phyloP scores from a whole-genome alignment of 2,113 vertebrate genomes.

The Scartelaos histophorus region DNA sequence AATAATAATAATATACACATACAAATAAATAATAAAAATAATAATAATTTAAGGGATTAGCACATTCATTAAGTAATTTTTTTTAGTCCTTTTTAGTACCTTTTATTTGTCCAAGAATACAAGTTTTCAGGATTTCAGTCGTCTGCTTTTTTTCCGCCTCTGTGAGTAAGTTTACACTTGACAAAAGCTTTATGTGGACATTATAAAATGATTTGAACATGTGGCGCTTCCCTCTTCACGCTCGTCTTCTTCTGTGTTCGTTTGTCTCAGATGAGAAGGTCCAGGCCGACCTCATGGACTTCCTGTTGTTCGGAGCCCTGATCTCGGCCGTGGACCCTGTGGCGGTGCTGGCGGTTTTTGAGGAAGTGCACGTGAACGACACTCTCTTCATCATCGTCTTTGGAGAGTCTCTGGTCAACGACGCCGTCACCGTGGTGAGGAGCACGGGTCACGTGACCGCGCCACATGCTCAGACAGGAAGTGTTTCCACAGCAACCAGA shows the following conservation, averaged over 20 bases:
- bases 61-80: too few species aligned
- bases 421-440: constrained; percentile 97
- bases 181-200: too few species aligned
- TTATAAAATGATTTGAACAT: too few species aligned
- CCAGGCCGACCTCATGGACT: constrained; percentile 90
- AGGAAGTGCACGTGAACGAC: constrained; percentile 95
- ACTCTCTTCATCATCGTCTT: constrained; percentile 98
- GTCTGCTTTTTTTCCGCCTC: too few species aligned
- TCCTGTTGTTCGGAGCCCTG: constrained; percentile 92
- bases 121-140: too few species aligned
- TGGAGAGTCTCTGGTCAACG: constrained; percentile 93
- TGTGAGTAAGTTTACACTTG: too few species aligned
- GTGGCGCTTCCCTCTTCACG: background rate
- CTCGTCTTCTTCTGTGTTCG: background rate
- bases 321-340: constrained; percentile 96
- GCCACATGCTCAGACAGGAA: background rate
- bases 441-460: background rate
- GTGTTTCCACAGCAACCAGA: constrained; percentile 22
- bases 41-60: too few species aligned
- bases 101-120: too few species aligned
- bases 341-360: constrained; percentile 92
- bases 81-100: too few species aligned
- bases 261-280: constrained; percentile 77
- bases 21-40: too few species aligned
- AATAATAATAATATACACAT: too few species aligned